phyloP scores from a whole-genome alignment of 2,113 vertebrate species.

The Orthonyx spaldingii region DNA sequence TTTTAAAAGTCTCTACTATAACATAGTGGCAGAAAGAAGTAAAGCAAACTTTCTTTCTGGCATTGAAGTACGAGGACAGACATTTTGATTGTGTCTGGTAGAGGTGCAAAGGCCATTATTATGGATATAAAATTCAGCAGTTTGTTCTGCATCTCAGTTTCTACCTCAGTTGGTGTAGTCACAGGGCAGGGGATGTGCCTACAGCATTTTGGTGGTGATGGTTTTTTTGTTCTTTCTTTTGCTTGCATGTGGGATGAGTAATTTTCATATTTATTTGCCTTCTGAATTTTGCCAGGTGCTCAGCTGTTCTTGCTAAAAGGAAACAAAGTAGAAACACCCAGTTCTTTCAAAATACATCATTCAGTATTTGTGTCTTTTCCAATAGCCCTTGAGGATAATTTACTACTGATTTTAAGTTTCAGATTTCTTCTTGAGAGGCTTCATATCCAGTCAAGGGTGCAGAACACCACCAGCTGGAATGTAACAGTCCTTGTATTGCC shows the following conservation, averaged over 20 bases:
- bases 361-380: neutral
- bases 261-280: neutral
- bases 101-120: neutral
- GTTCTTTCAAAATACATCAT: neutral
- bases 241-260: neutral
- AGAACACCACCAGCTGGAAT: neutral
- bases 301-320: neutral
- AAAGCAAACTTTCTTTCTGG: neutral
- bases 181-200: neutral
- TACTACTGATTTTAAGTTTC: neutral
- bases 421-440: neutral
- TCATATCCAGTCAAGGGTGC: neutral
- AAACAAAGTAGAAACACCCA: neutral
- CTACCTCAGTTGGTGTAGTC: neutral
- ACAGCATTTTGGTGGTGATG: neutral
- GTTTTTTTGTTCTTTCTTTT: neutral
- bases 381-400: neutral
- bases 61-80: neutral
- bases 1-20: neutral
- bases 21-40: neutral
- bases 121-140: neutral
- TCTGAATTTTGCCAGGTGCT: neutral
- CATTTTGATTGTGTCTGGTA: neutral
- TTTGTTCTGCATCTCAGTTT: neutral
- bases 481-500: neutral